Evolutionary conservation across 2,113 vertebrate species (phyloP), one percentile per base, ranked within the genome.

Genomic region (Petroica traversi): DNA sequence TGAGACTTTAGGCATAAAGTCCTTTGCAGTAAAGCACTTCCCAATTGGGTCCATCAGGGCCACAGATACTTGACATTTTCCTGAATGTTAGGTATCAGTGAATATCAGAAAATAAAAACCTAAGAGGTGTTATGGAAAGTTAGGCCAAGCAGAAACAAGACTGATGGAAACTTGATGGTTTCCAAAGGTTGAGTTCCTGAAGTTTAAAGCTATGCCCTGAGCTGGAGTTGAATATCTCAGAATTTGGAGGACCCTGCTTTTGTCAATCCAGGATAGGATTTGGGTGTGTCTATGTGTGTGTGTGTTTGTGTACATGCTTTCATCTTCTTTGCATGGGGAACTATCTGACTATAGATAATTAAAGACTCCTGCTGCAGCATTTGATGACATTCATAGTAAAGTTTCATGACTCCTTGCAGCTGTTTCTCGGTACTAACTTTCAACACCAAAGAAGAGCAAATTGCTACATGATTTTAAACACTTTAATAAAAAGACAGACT

Each of bases 301-400:
- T 34, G n/a, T 41, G 29, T 84, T 33, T n/a, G 34, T 28, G 43
- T 24, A 33, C 1, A 1, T 3, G 7, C 25, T 82, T 83, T 63
- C 9, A 24, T 48, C 49, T 62, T 89, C 40, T 87, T 82, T 89
- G 59, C 28, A 36, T 7, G 7, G 38, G 20, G 19, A 85, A 33
- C 26, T 73, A 8, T 64, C 51, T 75, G 62, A 45, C 36, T 83
- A 5, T 7, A 87, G 73, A 61, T 57, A 93, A 93, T 89, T 87
- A 75, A 92, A 92, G n/a, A 74, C 79, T 83, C 29, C 64, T 68
- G 22, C 73, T 89, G 52, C 43, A 92, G 61, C 38, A 63, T 83
- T 95, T 93, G 83, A 88, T 74, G 54, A 59, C 54, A 54, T 71
- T 75, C 6, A 8, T 34, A 89, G 31, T 93, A 75, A 95, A 68